A percentile compares a stretch with the other conserved stretches of the same genome.
These are phyloP conservation scores for Syngnathus acus DNA, from an alignment of 2,797 vertebrate species.

Conservation along the genomic window DNA sequence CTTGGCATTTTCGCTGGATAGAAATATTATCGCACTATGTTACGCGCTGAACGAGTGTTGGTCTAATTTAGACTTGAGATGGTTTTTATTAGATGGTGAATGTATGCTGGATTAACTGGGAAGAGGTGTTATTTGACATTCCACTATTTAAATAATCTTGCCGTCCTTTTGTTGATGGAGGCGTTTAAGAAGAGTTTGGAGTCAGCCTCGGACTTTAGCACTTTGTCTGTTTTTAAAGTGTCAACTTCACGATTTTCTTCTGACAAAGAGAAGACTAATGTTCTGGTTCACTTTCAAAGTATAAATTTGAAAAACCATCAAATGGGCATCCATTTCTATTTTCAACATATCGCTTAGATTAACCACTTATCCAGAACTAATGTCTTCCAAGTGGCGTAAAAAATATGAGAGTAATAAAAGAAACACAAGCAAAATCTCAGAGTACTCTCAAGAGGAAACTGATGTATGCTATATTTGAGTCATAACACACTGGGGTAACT, in stretches of 20 bases:
- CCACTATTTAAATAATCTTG: conserved; percentile 16
- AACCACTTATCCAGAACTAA: too few species aligned
- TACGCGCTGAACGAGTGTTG: conserved; percentile 3
- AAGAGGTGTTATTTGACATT: conserved; percentile 9
- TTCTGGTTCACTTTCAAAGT: neutral
- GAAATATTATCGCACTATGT: conserved; percentile 5
- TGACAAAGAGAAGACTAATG: conserved; percentile 4
- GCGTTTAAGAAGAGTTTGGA: neutral
- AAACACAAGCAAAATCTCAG: neutral
- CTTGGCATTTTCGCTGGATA: conserved; percentile 8
- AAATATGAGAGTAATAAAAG: neutral
- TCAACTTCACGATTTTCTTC: conserved; percentile 9
- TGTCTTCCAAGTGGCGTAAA: neutral
- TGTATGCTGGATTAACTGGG: conserved; percentile 18
- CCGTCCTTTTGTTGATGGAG: conserved; percentile 7
- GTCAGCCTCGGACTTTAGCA: neutral
- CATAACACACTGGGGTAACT: neutral
- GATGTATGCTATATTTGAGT: neutral
- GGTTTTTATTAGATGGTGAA: conserved; percentile 19
- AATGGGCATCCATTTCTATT: neutral
- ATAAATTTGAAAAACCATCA: neutral
- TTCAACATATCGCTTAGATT: too few species aligned
- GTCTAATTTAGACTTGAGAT: conserved; percentile 5
- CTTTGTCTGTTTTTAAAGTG: neutral
- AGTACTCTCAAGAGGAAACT: too few species aligned